phyloP scores from a whole-genome alignment of 2,888 invertebrate species.

The Coelinius sp. region DNA sequence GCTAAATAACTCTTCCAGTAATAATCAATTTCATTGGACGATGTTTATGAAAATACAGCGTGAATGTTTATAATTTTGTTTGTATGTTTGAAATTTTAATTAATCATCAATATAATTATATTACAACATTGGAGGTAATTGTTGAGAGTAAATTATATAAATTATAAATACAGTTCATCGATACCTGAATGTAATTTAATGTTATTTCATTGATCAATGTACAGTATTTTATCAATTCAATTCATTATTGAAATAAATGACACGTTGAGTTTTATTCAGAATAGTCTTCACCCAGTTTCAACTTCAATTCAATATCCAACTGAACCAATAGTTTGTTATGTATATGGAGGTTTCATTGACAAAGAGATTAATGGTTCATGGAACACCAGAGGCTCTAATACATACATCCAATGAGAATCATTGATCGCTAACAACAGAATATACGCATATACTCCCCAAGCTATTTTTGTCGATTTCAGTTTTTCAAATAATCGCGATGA shows the following conservation, averaged over 20 bases:
- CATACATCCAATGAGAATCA: background rate
- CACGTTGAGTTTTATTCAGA: background rate
- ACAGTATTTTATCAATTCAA: background rate
- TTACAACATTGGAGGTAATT: background rate
- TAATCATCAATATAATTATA: background rate
- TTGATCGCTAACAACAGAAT: background rate
- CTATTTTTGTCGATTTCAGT: background rate
- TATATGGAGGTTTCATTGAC: constrained; percentile 5
- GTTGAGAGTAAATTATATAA: constrained; percentile 6
- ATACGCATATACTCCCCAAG: background rate
- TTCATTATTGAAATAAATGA: background rate
- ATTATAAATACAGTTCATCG: background rate
- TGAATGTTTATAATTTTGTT: background rate
- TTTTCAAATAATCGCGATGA: background rate
- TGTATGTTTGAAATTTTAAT: background rate
- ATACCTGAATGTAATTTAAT: background rate
- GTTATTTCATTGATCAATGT: background rate
- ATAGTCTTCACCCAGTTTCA: background rate
- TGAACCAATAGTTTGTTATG: background rate
- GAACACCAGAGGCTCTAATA: background rate
- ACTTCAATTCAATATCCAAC: background rate
- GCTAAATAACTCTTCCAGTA: background rate
- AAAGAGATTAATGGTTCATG: constrained; percentile 9
- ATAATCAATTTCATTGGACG: background rate
- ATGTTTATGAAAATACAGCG: background rate